A percentile compares a stretch with the other conserved stretches of the same genome.
These are phyloP conservation scores for Lasioglossum pauxillum DNA, from an alignment of 2,888 invertebrate species.

Conservation along the genomic window DNA sequence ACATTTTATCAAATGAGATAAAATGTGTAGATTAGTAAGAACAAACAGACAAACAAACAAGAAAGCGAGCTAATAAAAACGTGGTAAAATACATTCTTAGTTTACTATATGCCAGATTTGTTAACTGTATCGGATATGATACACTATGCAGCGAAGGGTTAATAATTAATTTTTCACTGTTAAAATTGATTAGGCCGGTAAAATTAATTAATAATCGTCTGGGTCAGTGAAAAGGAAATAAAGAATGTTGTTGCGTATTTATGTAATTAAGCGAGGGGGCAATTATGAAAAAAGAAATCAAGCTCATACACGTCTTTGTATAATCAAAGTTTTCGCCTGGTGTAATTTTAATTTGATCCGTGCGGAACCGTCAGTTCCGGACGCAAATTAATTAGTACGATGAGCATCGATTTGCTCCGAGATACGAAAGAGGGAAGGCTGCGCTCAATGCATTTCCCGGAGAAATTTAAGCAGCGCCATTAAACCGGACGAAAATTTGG, in stretches of 20 bases:
- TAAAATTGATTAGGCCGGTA: background rate
- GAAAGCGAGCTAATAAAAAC: too few species aligned
- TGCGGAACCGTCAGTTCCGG: constrained; percentile 3
- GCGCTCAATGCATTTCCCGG: constrained; percentile 25
- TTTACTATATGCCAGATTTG: too few species aligned
- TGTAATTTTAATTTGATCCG: constrained; percentile 12
- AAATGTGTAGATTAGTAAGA: too few species aligned
- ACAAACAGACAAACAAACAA: too few species aligned
- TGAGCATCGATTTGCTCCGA: constrained; percentile 35
- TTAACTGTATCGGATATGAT: too few species aligned
- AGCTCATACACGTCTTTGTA: background rate
- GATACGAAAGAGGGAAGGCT: constrained; percentile 34
- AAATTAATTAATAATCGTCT: background rate
- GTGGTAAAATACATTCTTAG: too few species aligned
- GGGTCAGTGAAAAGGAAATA: background rate
- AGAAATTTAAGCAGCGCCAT: constrained; percentile 63
- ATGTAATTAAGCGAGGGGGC: background rate
- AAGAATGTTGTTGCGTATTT: background rate
- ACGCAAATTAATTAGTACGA: constrained; percentile 34
- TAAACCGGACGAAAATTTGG: constrained; percentile 73
- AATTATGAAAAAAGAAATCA: too few species aligned
- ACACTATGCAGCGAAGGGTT: too few species aligned
- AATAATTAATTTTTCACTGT: background rate
- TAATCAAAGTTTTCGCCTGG: background rate
- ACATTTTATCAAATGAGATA: too few species aligned